A percentile compares a stretch with the other conserved stretches of the same genome.
These are phyloP conservation scores for Desoria tigrina DNA, from an alignment of 2,888 invertebrate species.

Conservation along the genomic window DNA sequence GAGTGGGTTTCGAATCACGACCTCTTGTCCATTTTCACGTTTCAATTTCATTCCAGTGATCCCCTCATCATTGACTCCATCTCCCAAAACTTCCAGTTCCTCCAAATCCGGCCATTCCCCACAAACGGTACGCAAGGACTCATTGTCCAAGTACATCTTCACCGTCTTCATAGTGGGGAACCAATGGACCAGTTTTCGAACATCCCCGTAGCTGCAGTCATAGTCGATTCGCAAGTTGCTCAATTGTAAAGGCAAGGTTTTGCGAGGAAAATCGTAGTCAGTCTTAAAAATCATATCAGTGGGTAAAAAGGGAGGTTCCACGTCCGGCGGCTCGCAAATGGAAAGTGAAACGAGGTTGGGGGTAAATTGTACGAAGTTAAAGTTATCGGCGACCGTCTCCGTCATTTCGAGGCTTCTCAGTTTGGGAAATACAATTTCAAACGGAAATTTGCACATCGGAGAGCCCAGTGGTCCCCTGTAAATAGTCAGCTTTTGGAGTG, in stretches of 20 bases:
- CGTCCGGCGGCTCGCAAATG: conserved; percentile 34
- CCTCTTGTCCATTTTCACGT: conserved; percentile 1
- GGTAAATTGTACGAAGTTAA: conserved; percentile 33
- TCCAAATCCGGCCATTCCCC: conserved; percentile 36
- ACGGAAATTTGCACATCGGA: conserved; percentile 35
- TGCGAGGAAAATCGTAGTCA: conserved; percentile 18
- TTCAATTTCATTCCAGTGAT: conserved; percentile 35
- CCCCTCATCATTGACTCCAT: conserved; percentile 34
- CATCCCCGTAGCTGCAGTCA: conserved; percentile 33
- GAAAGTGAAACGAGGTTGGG: conserved; percentile 35
- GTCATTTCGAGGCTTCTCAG: conserved; percentile 34
- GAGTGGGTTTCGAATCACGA: conserved; percentile 22
- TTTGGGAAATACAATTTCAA: conserved; percentile 38
- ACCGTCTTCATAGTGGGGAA: conserved; percentile 35
- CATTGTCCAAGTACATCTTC: conserved; percentile 36
- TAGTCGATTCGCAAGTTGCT: conserved; percentile 32
- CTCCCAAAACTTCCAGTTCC: conserved; percentile 42
- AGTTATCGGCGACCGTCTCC: conserved; percentile 33
- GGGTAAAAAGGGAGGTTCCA: conserved; percentile 35
- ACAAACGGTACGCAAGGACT: conserved; percentile 33
- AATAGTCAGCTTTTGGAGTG: conserved; percentile 32
- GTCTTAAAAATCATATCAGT: conserved; percentile 38
- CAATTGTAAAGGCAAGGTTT: conserved; percentile 23
- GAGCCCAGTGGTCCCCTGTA: conserved; percentile 40
- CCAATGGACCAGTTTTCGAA: conserved; percentile 34